Evolutionary conservation across 1,140 invertebrate species (phyloP).

Genomic region (Oreohelix idahoensis): DNA sequence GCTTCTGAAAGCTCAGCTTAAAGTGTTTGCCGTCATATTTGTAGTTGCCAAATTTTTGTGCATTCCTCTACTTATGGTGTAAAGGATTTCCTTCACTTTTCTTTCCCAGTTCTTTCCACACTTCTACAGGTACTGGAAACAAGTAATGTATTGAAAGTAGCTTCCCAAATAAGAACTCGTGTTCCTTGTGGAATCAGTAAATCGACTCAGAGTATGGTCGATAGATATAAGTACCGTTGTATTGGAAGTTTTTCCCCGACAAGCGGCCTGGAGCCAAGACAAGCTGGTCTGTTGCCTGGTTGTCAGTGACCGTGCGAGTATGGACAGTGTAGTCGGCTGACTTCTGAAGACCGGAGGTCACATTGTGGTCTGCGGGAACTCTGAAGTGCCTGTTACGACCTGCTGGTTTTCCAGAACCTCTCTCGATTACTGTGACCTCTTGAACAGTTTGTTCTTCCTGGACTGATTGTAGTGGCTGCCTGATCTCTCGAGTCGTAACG

Average conservation of each 20-base stretch:
- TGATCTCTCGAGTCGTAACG: neutral
- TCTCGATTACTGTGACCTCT: neutral
- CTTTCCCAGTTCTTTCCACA: too few relatives aligned
- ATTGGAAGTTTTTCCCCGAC: slow-evolving; percentile 7
- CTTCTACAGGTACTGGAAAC: too few relatives aligned
- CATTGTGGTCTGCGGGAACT: neutral
- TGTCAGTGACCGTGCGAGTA: neutral
- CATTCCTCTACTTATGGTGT: too few relatives aligned
- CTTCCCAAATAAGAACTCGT: too few relatives aligned
- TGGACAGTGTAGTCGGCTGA: neutral
- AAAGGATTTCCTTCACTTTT: too few relatives aligned
- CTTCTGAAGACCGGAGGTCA: neutral
- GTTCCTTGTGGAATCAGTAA: too few relatives aligned
- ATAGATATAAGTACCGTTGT: slow-evolving; percentile 20
- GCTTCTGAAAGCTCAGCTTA: too few relatives aligned
- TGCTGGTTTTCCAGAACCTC: neutral
- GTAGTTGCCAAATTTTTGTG: too few relatives aligned
- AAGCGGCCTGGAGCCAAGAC: neutral
- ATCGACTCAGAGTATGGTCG: slow-evolving; percentile 9
- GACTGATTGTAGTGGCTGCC: neutral
- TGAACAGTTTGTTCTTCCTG: neutral
- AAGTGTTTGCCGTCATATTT: too few relatives aligned
- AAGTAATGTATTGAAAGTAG: too few relatives aligned
- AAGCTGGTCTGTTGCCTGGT: neutral
- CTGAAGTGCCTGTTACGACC: neutral